A percentile compares a stretch with the other conserved stretches of the same genome.
Evolutionary conservation across 2,888 invertebrate genomes (phyloP).

Genomic region (Epistrophe grossulariae): DNA sequence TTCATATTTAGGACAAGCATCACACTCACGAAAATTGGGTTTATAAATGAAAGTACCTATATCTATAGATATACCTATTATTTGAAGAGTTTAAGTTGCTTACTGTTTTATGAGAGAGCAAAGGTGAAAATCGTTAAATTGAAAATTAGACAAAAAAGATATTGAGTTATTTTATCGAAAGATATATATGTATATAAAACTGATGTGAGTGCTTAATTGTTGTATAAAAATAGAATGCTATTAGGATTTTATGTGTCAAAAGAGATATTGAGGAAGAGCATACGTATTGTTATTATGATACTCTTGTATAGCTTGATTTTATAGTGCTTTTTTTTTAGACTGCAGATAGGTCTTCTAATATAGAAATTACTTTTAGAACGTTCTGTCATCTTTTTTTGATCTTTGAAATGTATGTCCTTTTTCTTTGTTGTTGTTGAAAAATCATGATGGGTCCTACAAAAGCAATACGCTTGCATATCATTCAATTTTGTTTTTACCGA

Average conservation of each 20-base stretch:
- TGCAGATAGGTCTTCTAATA: too few relatives aligned
- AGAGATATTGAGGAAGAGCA: not conserved
- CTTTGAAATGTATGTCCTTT: too few relatives aligned
- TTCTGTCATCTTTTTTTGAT: too few relatives aligned
- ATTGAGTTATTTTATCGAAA: conserved; percentile 9
- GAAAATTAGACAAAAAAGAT: conserved; percentile 17
- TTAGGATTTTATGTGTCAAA: not conserved
- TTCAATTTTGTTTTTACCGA: too few relatives aligned
- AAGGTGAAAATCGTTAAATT: conserved; percentile 34
- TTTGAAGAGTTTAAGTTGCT: conserved; percentile 23
- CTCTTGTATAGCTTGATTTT: not conserved
- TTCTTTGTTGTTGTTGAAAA: too few relatives aligned
- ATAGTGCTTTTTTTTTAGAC: not conserved
- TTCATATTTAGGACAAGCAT: not conserved
- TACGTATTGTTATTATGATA: not conserved
- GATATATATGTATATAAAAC: not conserved
- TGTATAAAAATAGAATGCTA: not conserved
- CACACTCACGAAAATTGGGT: not conserved
- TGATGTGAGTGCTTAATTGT: conserved; percentile 13
- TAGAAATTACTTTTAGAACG: too few relatives aligned
- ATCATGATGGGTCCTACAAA: too few relatives aligned
- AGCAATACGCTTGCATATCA: too few relatives aligned
- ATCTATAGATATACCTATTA: not conserved
- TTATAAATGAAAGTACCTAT: not conserved
- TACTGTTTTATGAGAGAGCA: conserved; percentile 20